Evolutionary conservation across 2,888 invertebrate genomes (phyloP).

Genomic region (Lysandra bellargus): DNA sequence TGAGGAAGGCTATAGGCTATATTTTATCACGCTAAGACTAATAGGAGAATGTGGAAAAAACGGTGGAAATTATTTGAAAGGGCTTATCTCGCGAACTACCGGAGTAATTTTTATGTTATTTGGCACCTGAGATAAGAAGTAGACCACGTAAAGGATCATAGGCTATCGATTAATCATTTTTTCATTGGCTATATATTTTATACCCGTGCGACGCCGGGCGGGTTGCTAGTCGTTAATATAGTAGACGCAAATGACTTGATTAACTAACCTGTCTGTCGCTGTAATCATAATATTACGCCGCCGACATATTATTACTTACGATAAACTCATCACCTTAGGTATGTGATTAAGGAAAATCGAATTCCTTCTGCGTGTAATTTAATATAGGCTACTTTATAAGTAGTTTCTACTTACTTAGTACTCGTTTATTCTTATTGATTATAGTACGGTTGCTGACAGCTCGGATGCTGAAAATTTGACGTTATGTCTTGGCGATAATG

Average conservation of each 20-base stretch:
- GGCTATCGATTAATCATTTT: no score
- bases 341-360: not conserved
- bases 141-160: no score
- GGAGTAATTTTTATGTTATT: no score
- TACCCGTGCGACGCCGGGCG: no score
- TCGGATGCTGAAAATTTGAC: not conserved
- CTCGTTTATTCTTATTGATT: not conserved
- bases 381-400: not conserved
- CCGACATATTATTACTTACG: not conserved
- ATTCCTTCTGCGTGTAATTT: not conserved
- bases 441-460: not conserved
- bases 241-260: not conserved
- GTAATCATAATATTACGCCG: not conserved
- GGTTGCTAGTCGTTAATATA: not conserved
- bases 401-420: not conserved
- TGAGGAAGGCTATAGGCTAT: no score
- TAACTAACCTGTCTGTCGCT: not conserved
- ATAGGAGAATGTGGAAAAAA: no score
- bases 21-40: no score
- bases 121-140: no score
- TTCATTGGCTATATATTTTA: no score
- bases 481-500: no score
- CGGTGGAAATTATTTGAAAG: no score
- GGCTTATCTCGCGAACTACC: no score
- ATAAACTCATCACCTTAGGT: constrained; percentile 10